Evolutionary conservation across 2,888 invertebrate species (phyloP), one percentile per base, ranked within the genome.

Genomic region (Polia nebulosa): DNA sequence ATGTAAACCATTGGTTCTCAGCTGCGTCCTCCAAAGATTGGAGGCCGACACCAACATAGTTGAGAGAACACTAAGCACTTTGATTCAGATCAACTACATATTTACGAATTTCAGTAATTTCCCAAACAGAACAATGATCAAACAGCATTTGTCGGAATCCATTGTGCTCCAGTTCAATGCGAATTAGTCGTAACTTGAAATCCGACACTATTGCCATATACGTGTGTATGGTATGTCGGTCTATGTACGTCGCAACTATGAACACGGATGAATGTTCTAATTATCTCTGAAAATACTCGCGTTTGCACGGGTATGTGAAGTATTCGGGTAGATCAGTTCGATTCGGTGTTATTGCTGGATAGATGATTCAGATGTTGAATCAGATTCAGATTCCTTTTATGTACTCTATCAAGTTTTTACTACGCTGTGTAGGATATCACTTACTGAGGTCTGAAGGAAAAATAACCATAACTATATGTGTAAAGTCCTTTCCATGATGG

Each of bases 281-380:
- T 76, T 45, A 17, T 17, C 22, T 36, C 32, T 39, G 44, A 66
- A 72, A 64, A 79, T 61, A 70, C 39, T 67, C 51, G 55, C 41
- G 67, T 72, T 67, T 80, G 45, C 64, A 65, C 59, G 22, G 47
- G 0, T 25, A 53, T 70, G 80, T 51, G 59, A 80, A 70, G 63
- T 67, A 52, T 66, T 61, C 44, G 51, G 34, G 44, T 22, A 47
- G 58, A 67, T 76, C 67, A 70, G 65, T 65, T 65, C 57, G 9
- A 64, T 72, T 27, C 11, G 0, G 27, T 22, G 29, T 39, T 34
- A 15, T 49, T 36, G 3, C 36, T 27, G 27, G 27, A 45, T 15
- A 6, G 32, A 13, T 29, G n/a, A 56, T 44, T 29, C 49, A 29
- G 25, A 20, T 32, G n/a, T 17, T 6, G 47, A 7, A n/a, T n/a